Base-by-base conservation (phyloP, 2,797 vertebrate genomes). In the Clarias platycephalus region DNA sequence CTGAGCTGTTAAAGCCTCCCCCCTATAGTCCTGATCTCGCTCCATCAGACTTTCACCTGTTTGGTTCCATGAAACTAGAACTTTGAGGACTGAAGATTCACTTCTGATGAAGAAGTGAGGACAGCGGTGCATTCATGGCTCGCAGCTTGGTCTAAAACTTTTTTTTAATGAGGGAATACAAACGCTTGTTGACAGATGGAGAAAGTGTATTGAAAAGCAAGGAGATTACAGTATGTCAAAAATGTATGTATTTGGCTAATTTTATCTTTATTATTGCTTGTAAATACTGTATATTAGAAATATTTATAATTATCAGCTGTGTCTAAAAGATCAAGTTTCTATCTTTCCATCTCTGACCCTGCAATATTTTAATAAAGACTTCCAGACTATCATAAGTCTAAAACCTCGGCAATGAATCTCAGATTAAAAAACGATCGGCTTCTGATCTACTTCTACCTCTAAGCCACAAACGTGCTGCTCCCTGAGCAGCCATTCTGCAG, bases 401-500 rank as follows among this genome's bases (percentile, higher is more conserved):
- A 57, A 31, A 58, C 20, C 28, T 24, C 24, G 9, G 1, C 55
- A 15, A 5, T 60, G 20, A 77, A 77, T 58, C 55, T 24, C 4
- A 26, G 72, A 57, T 57, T 57, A 55, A 49, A 49, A 28, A 76
- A 28, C 57, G 72, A 26, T 28, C 20, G 1, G 4, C 24, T 79
- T 18, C 24, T 77, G 58, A 62, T 40, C 18, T 2, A 37, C 22
- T 2, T 80, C 22, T 22, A 9, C 24, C 34, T 40, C 4, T 9
- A 28, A 80, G 37, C n/a, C 15, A 22, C 8, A 37, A 10, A 15
- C 15, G 22, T 31, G 1, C 55, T n/a, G 28, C 37, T 60, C 15
- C 55, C 28, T 3, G 76, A 44, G 84, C 74, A 60, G 60, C 79
- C 80, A 81, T 83, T 71, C 49, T 71, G 70, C 77, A 78, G 82